A percentile compares a stretch with the other conserved stretches of the same genome.
Evolutionary conservation across 2,888 invertebrate genomes (phyloP).

Genomic region (Scrobipalpa atriplicella): DNA sequence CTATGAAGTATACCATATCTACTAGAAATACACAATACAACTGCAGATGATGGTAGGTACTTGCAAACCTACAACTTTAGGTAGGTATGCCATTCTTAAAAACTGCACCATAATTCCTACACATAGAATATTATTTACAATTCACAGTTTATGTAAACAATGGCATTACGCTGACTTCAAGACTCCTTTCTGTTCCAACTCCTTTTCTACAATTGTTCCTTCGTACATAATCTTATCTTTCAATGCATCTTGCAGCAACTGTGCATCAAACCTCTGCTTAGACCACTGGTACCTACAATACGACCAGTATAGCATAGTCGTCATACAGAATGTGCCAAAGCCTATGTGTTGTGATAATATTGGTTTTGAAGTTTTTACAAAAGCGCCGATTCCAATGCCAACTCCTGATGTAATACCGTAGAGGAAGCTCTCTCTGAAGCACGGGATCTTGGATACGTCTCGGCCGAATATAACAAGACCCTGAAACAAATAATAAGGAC

Average conservation of each 20-base stretch:
- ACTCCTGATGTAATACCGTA: conserved; percentile 89
- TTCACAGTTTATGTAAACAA: conserved; percentile 2
- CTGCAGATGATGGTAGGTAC: no score
- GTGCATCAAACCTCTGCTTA: conserved; percentile 84
- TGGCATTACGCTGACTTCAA: conserved; percentile 60
- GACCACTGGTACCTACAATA: conserved; percentile 88
- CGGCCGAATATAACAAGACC: conserved; percentile 86
- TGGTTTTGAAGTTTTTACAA: conserved; percentile 88
- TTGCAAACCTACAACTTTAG: no score
- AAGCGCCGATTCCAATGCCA: conserved; percentile 85
- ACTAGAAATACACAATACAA: no score
- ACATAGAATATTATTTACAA: conserved; percentile 8
- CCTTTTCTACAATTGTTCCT: conserved; percentile 82
- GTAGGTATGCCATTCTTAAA: not conserved
- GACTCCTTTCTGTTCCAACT: conserved; percentile 69
- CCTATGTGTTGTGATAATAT: conserved; percentile 85
- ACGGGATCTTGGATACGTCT: conserved; percentile 89
- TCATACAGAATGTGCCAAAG: conserved; percentile 84
- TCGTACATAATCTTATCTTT: conserved; percentile 84
- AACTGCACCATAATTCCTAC: not conserved
- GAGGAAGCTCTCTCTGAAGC: conserved; percentile 90
- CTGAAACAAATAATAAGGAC: conserved; percentile 58
- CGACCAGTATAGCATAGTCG: conserved; percentile 87
- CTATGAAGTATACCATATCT: no score
- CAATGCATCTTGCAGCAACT: conserved; percentile 84